phyloP scores from a whole-genome alignment of 2,888 invertebrate species.

The Drosophila engyochracea region DNA sequence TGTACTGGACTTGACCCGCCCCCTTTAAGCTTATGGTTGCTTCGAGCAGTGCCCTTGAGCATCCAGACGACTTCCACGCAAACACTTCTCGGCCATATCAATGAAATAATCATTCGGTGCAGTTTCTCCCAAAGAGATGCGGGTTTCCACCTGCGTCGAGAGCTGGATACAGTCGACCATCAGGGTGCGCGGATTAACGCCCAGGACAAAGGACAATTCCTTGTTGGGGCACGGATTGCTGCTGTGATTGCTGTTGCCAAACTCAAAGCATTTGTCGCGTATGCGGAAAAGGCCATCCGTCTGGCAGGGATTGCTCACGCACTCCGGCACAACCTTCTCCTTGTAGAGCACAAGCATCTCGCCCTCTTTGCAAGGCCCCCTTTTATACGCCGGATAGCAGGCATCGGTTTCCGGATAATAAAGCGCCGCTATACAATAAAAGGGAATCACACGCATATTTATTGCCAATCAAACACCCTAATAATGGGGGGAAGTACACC shows the following conservation, averaged over 20 bases:
- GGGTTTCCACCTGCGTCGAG: slow-evolving; percentile 73
- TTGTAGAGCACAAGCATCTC: slow-evolving; percentile 87
- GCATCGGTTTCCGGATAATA: slow-evolving; percentile 88
- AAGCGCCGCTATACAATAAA: slow-evolving; percentile 73
- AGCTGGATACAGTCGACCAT: slow-evolving; percentile 87
- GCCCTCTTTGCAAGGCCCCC: slow-evolving; percentile 88
- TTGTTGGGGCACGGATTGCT: slow-evolving; percentile 75
- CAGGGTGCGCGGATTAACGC: slow-evolving; percentile 88
- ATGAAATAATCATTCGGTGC: slow-evolving; percentile 66
- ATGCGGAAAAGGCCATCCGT: slow-evolving; percentile 86
- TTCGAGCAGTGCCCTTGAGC: slow-evolving; percentile 74
- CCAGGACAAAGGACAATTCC: slow-evolving; percentile 86
- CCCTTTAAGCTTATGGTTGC: slow-evolving; percentile 8
- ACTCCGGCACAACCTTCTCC: slow-evolving; percentile 87
- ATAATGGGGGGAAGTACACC: too few species aligned
- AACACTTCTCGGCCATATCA: slow-evolving; percentile 69
- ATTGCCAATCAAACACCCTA: background rate
- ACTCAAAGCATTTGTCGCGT: slow-evolving; percentile 71
- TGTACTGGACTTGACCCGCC: background rate
- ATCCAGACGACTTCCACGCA: slow-evolving; percentile 73
- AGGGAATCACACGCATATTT: slow-evolving; percentile 4
- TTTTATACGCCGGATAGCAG: slow-evolving; percentile 88
- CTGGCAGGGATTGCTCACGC: slow-evolving; percentile 88
- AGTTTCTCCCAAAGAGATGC: slow-evolving; percentile 72
- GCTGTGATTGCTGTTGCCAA: slow-evolving; percentile 76